These are phyloP conservation scores for Silurus meridionalis DNA, from an alignment of 2,113 vertebrate genomes.

Conservation along the genomic window DNA sequence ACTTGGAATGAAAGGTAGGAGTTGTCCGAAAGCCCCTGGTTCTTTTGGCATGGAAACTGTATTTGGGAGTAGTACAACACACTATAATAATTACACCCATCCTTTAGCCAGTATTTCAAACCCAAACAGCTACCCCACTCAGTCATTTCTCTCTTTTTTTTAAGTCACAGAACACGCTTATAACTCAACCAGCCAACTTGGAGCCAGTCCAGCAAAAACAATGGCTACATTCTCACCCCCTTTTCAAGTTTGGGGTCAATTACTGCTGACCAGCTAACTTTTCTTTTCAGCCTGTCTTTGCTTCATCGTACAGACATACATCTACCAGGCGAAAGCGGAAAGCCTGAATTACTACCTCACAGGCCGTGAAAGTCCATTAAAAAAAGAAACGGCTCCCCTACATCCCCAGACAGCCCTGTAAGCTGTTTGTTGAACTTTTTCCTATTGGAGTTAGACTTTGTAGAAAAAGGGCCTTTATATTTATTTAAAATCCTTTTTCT, in stretches of 20 bases:
- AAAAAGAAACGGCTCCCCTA: not conserved
- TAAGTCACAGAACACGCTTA: slow-evolving; percentile 27
- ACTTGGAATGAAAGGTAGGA: slow-evolving; percentile 35
- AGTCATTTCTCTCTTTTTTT: slow-evolving; percentile 50
- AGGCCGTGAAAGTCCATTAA: not conserved
- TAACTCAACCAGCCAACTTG: slow-evolving; percentile 34
- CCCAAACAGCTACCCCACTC: slow-evolving; percentile 56
- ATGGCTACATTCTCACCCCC: slow-evolving; percentile 29
- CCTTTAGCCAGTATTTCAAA: slow-evolving; percentile 52
- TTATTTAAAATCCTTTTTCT: no score
- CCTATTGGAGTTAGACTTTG: not conserved
- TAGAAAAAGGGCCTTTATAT: not conserved
- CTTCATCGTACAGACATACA: slow-evolving; percentile 23
- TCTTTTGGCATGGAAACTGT: slow-evolving; percentile 30
- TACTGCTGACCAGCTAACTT: slow-evolving; percentile 27
- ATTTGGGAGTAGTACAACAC: slow-evolving; percentile 42
- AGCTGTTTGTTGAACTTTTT: not conserved
- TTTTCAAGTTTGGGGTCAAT: slow-evolving; percentile 21
- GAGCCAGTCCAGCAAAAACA: slow-evolving; percentile 37
- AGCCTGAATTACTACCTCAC: not conserved
- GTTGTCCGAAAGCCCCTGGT: slow-evolving; percentile 45
- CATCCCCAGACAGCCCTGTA: not conserved
- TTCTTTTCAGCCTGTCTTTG: not conserved
- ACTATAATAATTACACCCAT: slow-evolving; percentile 30
- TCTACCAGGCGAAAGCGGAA: slow-evolving; percentile 4